Conservation (phyloP, 2,888 invertebrate genomes). For the Aquatica leii region DNA sequence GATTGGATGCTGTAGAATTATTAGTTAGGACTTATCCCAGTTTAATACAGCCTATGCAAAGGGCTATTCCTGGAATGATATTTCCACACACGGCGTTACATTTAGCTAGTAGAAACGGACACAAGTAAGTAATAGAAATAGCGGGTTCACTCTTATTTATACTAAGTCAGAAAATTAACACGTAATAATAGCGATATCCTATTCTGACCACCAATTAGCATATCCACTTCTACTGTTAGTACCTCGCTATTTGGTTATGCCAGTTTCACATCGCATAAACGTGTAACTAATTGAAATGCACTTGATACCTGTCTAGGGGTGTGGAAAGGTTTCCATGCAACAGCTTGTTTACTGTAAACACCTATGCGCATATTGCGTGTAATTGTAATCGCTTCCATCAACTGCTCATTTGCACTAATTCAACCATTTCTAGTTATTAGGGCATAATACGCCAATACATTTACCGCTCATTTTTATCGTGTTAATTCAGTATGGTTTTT, state of each 20-base stretch:
- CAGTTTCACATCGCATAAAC: conserved; percentile 40
- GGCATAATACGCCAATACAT: background rate
- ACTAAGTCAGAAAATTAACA: background rate
- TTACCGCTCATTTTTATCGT: background rate
- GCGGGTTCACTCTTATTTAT: background rate
- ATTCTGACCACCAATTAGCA: conserved; percentile 21
- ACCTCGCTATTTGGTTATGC: conserved; percentile 17
- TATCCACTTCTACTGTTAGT: conserved; percentile 6
- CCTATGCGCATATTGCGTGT: conserved; percentile 36
- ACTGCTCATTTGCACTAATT: conserved; percentile 18
- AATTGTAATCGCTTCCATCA: conserved; percentile 22
- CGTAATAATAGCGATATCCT: background rate
- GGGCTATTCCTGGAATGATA: conserved; percentile 61
- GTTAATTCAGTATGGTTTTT: background rate
- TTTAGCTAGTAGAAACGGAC: conserved; percentile 91
- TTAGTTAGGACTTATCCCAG: conserved; percentile 85
- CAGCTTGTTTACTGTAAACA: conserved; percentile 57
- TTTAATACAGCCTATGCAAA: conserved; percentile 76
- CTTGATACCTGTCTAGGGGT: conserved; percentile 35
- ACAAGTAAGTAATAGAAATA: conserved; percentile 70
- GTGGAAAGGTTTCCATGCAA: conserved; percentile 54
- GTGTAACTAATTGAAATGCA: conserved; percentile 43
- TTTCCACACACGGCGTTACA: conserved; percentile 89
- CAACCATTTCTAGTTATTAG: conserved; percentile 12
- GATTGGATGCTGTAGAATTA: conserved; percentile 87